Base-by-base conservation (phyloP, 2,113 vertebrate genomes). In the Microcebus lehilahytsara region DNA sequence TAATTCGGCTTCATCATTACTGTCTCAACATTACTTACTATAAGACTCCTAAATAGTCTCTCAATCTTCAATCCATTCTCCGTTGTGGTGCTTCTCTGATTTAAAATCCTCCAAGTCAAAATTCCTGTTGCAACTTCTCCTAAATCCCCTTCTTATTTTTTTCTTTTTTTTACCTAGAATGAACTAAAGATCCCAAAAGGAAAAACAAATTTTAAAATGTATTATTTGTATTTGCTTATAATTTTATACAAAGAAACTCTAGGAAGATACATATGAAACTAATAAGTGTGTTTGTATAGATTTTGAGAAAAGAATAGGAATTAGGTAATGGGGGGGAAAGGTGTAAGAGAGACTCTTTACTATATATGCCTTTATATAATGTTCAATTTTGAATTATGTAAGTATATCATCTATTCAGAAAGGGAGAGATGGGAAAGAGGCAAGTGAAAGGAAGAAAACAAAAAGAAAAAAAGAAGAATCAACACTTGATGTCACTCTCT, bases 71-170 rank as follows among this genome's bases (percentile, higher is more conserved):
- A 67, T n/a, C n/a, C 75, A 60, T 42, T 95, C 42, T 77, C 25
- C 27, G 92, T 74, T 81, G 5, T 60, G 64, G 23, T 67, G 13
- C 0, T 95, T 92, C 51, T 85, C 49, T 78, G 7, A 86, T 60
- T 67, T 80, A 93, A 96, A 95, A 93, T 53, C n/a, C 32, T 80
- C 88, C 56, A 89, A 77, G 22, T 92, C 25, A 88, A 93, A 96
- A 87, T 8, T 87, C 75, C 51, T 83, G 8, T 14, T 85, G 53
- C 7, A 40, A 3, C 42, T 46, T 19, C 23, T 91, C 60, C 85
- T 66, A 83, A 20, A 37, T 66, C 2, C 19, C 37, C 46, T 87
- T 74, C 23, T 62, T 74, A 77, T 40, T 42, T 90, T 42, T 90
- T 13, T 60, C 66, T 95, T 92, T 72, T 77, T 77, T 89, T 87